phyloP scores from a whole-genome alignment of 2,113 vertebrate species.

The Planiliza haematocheilus region DNA sequence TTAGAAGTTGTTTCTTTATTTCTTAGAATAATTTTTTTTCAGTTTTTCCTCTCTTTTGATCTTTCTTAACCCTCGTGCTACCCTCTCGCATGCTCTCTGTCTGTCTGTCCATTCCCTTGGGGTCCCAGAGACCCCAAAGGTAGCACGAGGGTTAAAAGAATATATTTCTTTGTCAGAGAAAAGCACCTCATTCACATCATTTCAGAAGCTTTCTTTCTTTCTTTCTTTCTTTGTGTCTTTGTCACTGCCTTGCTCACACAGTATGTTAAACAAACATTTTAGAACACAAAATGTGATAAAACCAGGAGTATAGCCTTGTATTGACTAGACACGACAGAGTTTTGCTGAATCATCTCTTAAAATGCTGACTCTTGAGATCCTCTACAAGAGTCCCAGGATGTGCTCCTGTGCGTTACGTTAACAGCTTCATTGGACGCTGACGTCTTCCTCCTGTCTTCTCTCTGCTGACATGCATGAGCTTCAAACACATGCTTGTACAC shows the following conservation, averaged over 20 bases:
- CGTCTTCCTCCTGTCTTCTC: background rate
- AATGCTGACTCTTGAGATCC: slow-evolving; percentile 53
- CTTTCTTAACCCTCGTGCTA: no score
- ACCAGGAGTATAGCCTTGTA: slow-evolving; percentile 10
- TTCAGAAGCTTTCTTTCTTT: background rate
- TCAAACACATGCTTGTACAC: background rate
- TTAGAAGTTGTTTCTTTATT: no score
- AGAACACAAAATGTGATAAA: slow-evolving; percentile 9
- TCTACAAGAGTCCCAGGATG: slow-evolving; percentile 16
- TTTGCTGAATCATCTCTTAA: slow-evolving; percentile 50
- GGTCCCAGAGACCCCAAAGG: no score
- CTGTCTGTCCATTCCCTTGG: no score
- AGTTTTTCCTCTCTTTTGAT: no score
- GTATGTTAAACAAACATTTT: slow-evolving; percentile 10
- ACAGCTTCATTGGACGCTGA: slow-evolving; percentile 21
- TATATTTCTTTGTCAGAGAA: background rate
- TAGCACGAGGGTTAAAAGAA: no score
- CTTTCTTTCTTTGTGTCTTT: background rate
- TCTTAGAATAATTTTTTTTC: no score
- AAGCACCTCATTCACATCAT: background rate
- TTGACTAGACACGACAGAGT: slow-evolving; percentile 24
- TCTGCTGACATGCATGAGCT: background rate
- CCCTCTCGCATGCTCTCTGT: no score
- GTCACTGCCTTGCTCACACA: background rate
- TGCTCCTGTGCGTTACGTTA: slow-evolving; percentile 8